phyloP scores from a whole-genome alignment of 2,797 vertebrate genomes.

The Eulemur coronatus region DNA sequence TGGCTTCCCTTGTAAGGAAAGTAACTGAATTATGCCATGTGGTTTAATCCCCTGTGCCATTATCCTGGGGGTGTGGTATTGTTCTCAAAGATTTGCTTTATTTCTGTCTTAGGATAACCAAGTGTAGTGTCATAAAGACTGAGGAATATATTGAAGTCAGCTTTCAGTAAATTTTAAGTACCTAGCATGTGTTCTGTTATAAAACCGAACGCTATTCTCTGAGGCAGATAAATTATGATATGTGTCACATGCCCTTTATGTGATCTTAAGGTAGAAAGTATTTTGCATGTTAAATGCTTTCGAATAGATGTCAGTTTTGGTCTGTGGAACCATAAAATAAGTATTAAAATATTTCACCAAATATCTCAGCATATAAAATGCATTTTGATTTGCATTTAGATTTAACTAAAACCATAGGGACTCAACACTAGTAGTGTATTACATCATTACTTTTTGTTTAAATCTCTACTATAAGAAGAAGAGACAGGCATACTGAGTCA shows the following conservation, averaged over 20 bases:
- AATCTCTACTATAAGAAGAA: conserved; percentile 13
- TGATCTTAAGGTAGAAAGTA: conserved; percentile 21
- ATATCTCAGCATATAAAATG: conserved; percentile 42
- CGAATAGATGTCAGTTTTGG: conserved; percentile 13
- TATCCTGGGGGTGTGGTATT: neutral
- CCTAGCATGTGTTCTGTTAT: neutral
- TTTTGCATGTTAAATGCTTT: conserved; percentile 37
- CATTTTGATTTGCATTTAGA: conserved; percentile 63
- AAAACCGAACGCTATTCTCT: conserved; percentile 34
- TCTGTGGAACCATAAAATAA: conserved; percentile 48
- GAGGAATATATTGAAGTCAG: neutral
- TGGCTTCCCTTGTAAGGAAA: neutral
- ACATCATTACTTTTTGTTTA: conserved; percentile 33
- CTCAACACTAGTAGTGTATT: neutral
- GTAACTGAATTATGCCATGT: neutral
- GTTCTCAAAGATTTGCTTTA: neutral
- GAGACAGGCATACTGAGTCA: neutral
- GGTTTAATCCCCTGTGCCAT: neutral
- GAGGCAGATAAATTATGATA: neutral
- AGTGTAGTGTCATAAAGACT: neutral
- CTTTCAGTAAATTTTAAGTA: conserved; percentile 18
- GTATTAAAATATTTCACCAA: conserved; percentile 39
- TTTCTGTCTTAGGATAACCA: neutral
- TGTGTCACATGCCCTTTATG: neutral
- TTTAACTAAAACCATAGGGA: conserved; percentile 54